Base-by-base conservation (phyloP, 2,888 invertebrate genomes). In the Heliconius hortense region DNA sequence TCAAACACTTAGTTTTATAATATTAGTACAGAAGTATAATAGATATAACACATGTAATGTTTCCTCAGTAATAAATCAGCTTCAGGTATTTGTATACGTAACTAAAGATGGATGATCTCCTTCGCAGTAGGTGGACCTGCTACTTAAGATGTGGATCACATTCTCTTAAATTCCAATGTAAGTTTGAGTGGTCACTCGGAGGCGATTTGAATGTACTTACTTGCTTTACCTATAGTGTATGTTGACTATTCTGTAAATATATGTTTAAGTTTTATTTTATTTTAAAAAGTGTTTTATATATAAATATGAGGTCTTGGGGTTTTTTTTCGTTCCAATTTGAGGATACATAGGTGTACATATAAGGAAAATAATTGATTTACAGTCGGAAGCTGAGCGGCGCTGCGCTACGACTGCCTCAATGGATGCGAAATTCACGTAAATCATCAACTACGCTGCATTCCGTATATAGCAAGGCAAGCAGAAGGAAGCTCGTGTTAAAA, bases 131-230 rank as follows among this genome's bases (percentile, higher is more conserved):
- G 26, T 67, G 70, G 48, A 48, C 18, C 18, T 18, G 48, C 81
- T 80, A 83, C 82, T 82, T 84, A 82, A 81, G 82, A 85, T 84
- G 82, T 84, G 81, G 81, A 84, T 83, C 83, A 82, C 84, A 85
- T 81, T 78, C 81, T 81, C 82, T 84, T 79, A 84, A 87, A 88
- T 88, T 88, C 88, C 87, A 75, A 83, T 83, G 87, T 85, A 85
- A 86, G 84, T 84, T 84, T 82, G 84, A 84, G 82, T 85, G 84
- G 83, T 82, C 83, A 83, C 79, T 82, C 77, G 80, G 71, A 81
- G 81, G 78, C 79, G 80, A 81, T 83, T 83, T 84, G 84, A 83
- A 84, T 83, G 80, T 81, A 80, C 80, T 76, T 67, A 76, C 71
- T 5, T 18, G 39, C 24, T 39, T 13, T 24, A 66, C 24, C 69